Evolutionary conservation across 2,888 invertebrate species (phyloP).

Genomic region (Metacarcinus magister): DNA sequence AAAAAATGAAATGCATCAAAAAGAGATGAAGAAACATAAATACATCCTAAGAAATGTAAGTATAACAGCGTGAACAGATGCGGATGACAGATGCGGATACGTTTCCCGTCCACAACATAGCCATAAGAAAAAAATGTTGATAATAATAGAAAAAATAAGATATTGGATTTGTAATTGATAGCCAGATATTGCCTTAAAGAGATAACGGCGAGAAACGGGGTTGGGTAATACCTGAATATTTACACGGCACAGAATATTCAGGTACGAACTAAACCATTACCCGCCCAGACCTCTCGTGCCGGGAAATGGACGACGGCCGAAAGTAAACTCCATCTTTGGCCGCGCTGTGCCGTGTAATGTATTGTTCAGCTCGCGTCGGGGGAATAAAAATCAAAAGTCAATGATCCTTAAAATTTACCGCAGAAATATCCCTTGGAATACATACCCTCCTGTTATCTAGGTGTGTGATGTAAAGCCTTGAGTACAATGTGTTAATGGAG

Average conservation of each 20-base stretch:
- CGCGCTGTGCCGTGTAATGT: not conserved
- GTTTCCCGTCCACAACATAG: not conserved
- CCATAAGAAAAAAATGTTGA: not conserved
- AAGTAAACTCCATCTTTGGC: constrained; percentile 14
- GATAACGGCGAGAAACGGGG: not conserved
- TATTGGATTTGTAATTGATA: constrained; percentile 8
- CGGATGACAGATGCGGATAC: not conserved
- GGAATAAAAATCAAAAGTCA: not conserved
- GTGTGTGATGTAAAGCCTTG: constrained; percentile 4
- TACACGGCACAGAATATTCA: constrained; percentile 8
- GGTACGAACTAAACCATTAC: not conserved
- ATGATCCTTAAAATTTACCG: not conserved
- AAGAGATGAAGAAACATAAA: not conserved
- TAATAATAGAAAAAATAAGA: not conserved
- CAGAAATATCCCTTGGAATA: not conserved
- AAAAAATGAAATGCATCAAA: not conserved
- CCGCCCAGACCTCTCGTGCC: not conserved
- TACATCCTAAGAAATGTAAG: not conserved
- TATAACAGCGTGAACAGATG: not conserved
- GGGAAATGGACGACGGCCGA: constrained; percentile 26
- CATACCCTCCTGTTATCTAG: not conserved
- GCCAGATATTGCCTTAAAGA: not conserved
- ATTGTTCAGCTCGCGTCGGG: not conserved
- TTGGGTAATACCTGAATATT: constrained; percentile 9
- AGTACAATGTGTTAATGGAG: not conserved